phyloP scores from a whole-genome alignment of 2,888 invertebrate genomes.

The Trichopria drosophilae region DNA sequence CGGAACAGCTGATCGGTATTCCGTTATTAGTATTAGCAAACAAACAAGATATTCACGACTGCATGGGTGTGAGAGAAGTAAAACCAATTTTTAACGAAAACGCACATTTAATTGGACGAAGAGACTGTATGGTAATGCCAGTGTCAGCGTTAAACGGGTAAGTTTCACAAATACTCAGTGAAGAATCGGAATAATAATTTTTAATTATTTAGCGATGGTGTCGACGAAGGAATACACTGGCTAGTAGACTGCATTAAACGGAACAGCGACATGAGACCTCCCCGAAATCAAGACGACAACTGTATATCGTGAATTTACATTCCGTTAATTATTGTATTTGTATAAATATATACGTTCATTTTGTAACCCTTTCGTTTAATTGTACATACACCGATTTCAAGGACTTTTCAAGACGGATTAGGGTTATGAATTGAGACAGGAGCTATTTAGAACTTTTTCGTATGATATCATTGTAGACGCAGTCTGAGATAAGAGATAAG shows the following conservation, averaged over 20 bases:
- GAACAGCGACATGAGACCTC: conserved; percentile 80
- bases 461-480: conserved; percentile 33
- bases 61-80: conserved; percentile 93
- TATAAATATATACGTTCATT: conserved; percentile 18
- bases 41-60: conserved; percentile 96
- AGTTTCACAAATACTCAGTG: conserved; percentile 3
- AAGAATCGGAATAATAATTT: conserved; percentile 7
- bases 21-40: conserved; percentile 93
- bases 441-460: conserved; percentile 4
- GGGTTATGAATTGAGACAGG: neutral
- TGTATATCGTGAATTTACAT: conserved; percentile 58
- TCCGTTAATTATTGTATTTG: conserved; percentile 18
- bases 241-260: conserved; percentile 91
- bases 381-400: too few species aligned
- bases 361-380: too few species aligned
- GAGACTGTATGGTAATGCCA: conserved; percentile 96
- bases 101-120: conserved; percentile 85
- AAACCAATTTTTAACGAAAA: conserved; percentile 94
- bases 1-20: conserved; percentile 84
- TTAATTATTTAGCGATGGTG: conserved; percentile 74
- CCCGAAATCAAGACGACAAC: conserved; percentile 76
- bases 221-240: conserved; percentile 96
- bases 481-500: conserved; percentile 55
- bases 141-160: conserved; percentile 92
- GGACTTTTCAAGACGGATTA: neutral